Evolutionary conservation across 2,888 invertebrate species (phyloP), one percentile per base, ranked within the genome.

Genomic region (Cosmopolites sordidus): DNA sequence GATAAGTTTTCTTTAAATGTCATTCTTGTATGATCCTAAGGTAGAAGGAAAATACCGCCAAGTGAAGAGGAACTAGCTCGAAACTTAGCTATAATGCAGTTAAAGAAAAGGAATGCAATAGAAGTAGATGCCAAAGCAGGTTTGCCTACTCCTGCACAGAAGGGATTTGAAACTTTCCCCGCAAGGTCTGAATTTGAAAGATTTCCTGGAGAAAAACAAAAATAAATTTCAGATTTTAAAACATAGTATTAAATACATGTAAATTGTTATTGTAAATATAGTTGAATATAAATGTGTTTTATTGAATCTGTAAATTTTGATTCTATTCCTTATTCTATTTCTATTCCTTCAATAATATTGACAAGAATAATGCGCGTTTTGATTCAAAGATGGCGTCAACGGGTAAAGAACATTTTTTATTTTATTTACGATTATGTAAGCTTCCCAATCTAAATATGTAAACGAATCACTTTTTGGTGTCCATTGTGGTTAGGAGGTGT

Each of bases 81-180:
- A 62, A 92, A 89, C 74, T 69, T 84, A 39, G 82, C 84, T 12
- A 76, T 89, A 37, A 86, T 88, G 70, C 73, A 85, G 62, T 71
- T 82, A 70, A 92, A 90, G 63, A 85, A 87, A 66, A 73, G 79
- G 39, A 92, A 91, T 76, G 90, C 91, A 1, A 79, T 80, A 2
- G 80, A 81, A 68, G 69, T 91, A 51, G 86, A 88, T 56, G 70
- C 73, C 1, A 78, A 81, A 63, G 80, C 80, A 60, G 73, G 79
- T 4, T 67, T 66, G 59, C 71, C 71, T 49, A 73, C 74, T 6
- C 81, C 81, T 16, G 73, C 76, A 41, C 72, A 74, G 4, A 75
- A 73, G 56, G 76, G 77, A 2, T 59, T 67, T 53, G 71, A 74
- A 61, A 68, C 70, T 3, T 73, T 72, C 63, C 73, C 73, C 2